Evolutionary conservation across 2,797 vertebrate species (phyloP), one percentile per base, ranked within the genome.

Genomic region (Bovichtus variegatus): DNA sequence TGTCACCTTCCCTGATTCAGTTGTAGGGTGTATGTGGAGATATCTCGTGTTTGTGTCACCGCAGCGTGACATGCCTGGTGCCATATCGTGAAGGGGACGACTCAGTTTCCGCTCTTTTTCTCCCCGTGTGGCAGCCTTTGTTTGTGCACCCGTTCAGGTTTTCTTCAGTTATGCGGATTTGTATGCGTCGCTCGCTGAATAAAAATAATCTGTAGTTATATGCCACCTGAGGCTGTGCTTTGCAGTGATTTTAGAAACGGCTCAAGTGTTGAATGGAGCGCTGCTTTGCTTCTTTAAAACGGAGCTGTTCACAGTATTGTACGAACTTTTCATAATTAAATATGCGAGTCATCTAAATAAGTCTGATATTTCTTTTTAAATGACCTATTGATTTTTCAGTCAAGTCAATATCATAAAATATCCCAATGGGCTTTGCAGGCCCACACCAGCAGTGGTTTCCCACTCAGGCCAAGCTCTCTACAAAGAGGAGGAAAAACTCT

Each of bases 171-270:
- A 15, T 27, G n/a, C 66, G 77, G 58, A 71, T 84, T 58, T 71
- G 64, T 79, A 84, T 85, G 58, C 73, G 71, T 50, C 61, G 41
- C 71, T 53, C 41, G 25, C 43, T 27, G 15, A 44, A 58, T 76
- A 55, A n/a, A 41, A 58, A 38, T 13, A 65, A 55, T 53, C 53
- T 71, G 63, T 78, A 80, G 84, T 87, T 76, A 80, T 54, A 47
- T 79, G 61, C 80, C 70, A 71, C 27, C 19, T 57, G 51, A 78
- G 65, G 66, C 72, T 68, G 74, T 49, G 67, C 54, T 76, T 73
- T 74, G 44, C 61, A 57, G 21, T 67, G 57, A 78, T 67, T 80
- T 63, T 38, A 72, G 38, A 62, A 18, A 29, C 65, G 59, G 46
- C 19, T 75, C 23, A 71, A 74, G 60, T 67, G 61, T 21, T 80